Evolutionary conservation across 30 jellyfish, hydroid and myxozoan genomes (phyloP), one percentile per base, ranked within the genome.

Genomic region (Pelagia noctiluca): DNA sequence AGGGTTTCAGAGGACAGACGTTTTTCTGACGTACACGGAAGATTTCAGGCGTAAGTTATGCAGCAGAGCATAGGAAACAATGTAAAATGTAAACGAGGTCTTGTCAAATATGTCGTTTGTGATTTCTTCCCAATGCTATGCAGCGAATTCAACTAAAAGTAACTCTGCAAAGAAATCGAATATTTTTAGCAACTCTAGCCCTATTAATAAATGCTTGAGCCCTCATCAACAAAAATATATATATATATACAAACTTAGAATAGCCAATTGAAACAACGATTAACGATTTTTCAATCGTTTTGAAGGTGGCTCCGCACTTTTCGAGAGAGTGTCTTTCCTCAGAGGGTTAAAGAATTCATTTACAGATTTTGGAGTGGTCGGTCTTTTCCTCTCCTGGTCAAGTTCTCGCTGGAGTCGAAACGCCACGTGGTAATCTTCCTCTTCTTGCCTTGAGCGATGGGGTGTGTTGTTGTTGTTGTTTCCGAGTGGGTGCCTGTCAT

Each of bases 351-450:
- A 66, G 16, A 66, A 78, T 0, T 38, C 47, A 32, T 53, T 52
- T n/a, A 66, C 3, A 16, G 76, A 29, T 47, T 30, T 60, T 21
- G 38, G 23, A 23, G 78, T 34, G 16, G n/a, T 75, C 2, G 76
- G 67, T 28, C 42, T 52, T 60, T 75, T 75, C 28, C 91, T 49
- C 34, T 81, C 84, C 68, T 4, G 23, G 30, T 81, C 84, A 26
- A 81, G 78, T 81, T 83, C 87, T 36, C 70, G 57, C 38, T 83
- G 94, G 22, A 83, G 29, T 35, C 34, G 52, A 37, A 71, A 32
- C 35, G 94, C 94, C 33, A 83, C 4, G 19, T 60, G 66, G 50
- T 38, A 71, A 62, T 83, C 94, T 32, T 70, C 94, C 50, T 71
- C 49, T 48, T 83, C 94, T 53, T 83, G 94, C 33, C 46, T 54